Conservation (phyloP, 1,140 invertebrate genomes). For the Galendromus occidentalis region DNA sequence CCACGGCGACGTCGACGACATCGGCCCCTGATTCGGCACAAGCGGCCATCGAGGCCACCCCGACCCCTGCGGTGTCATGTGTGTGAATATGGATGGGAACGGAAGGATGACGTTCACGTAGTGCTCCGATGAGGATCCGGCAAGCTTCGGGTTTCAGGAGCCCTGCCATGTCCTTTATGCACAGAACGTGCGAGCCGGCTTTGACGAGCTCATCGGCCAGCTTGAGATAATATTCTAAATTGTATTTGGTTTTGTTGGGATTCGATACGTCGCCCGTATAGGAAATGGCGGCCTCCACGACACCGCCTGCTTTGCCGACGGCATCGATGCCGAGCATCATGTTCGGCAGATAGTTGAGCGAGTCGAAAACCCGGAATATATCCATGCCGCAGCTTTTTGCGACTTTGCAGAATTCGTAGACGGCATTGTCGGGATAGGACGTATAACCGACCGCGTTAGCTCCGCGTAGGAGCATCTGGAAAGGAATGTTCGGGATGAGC, state of each 20-base stretch:
- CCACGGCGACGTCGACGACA: constrained; percentile 8
- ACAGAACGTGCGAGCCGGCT: constrained; percentile 11
- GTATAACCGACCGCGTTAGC: constrained; percentile 98
- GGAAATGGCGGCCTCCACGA: constrained; percentile 9
- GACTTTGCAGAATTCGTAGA: constrained; percentile 43
- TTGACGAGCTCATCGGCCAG: constrained; percentile 13
- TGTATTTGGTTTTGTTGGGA: constrained; percentile 13
- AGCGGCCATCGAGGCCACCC: constrained; percentile 9
- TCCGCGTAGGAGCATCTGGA: constrained; percentile 94
- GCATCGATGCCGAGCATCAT: constrained; percentile 5
- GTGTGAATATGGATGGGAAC: constrained; percentile 13
- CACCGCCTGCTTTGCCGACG: not conserved
- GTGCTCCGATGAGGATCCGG: not conserved
- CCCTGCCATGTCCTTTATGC: constrained; percentile 13
- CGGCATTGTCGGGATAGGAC: constrained; percentile 96
- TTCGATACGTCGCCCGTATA: constrained; percentile 13
- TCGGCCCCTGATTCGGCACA: constrained; percentile 5
- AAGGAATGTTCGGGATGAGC: constrained; percentile 90
- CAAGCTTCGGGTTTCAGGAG: constrained; percentile 11
- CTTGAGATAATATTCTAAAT: constrained; percentile 12
- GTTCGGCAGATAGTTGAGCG: constrained; percentile 5
- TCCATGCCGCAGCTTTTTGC: constrained; percentile 6
- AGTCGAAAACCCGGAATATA: constrained; percentile 11
- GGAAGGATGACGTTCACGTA: constrained; percentile 11
- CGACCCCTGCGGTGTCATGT: constrained; percentile 11